Conservation (phyloP, 2,113 vertebrate species). For the Dryoscopus gambensis region DNA sequence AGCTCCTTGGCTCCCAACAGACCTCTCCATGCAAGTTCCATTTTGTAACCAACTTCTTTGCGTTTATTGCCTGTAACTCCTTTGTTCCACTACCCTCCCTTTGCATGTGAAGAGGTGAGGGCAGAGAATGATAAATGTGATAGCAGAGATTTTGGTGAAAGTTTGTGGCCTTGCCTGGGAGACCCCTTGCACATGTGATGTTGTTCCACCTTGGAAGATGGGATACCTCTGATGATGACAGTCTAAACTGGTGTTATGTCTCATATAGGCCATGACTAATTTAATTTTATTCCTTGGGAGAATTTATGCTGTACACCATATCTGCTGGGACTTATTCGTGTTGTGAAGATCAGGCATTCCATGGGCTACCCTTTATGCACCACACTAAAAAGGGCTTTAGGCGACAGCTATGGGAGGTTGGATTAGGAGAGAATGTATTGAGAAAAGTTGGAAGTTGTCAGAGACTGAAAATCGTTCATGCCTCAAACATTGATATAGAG, state of each 20-base stretch:
- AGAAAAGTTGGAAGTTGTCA: background rate
- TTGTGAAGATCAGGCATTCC: background rate
- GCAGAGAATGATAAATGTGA: background rate
- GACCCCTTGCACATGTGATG: background rate
- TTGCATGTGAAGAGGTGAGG: accelerated
- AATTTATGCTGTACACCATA: background rate
- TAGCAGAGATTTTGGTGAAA: background rate
- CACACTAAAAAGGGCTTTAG: background rate
- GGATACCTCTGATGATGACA: accelerated
- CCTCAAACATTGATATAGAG: too few relatives aligned
- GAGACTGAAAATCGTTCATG: too few relatives aligned
- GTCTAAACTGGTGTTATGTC: background rate
- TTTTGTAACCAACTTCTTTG: background rate
- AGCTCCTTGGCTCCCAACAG: background rate
- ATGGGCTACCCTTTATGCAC: background rate
- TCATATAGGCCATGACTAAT: background rate
- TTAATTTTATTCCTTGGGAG: background rate
- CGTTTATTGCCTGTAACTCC: background rate
- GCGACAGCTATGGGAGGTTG: background rate
- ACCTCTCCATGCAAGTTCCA: accelerated
- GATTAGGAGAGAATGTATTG: background rate
- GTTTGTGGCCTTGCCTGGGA: background rate
- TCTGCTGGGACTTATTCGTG: background rate
- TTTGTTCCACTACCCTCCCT: background rate
- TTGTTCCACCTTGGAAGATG: background rate